phyloP scores from a whole-genome alignment of 2,113 vertebrate species.

The Okapia johnstoni region DNA sequence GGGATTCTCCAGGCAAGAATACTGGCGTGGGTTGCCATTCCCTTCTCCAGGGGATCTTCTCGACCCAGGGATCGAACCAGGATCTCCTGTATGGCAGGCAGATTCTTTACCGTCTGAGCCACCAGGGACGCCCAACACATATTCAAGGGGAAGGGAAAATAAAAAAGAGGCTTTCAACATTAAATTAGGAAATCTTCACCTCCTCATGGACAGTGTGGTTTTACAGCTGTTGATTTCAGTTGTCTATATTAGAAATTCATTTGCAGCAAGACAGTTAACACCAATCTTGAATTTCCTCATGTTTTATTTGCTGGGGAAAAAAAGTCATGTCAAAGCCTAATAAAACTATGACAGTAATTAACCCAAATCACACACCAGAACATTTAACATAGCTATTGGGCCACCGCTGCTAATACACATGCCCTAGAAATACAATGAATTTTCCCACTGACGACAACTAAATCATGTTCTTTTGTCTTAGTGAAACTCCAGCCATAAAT shows the following conservation, averaged over 20 bases:
- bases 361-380: conserved; percentile 51
- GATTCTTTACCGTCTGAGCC: background rate
- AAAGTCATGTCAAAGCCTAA: conserved; percentile 48
- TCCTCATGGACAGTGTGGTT: background rate
- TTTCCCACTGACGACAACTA: conserved; percentile 25
- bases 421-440: conserved; percentile 48
- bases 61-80: background rate
- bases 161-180: background rate
- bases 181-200: background rate
- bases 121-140: background rate
- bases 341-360: conserved; percentile 65
- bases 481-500: conserved; percentile 17
- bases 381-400: conserved; percentile 35
- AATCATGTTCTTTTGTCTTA: conserved; percentile 39
- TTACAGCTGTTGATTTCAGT: conserved; percentile 40
- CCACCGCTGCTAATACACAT: conserved; percentile 8
- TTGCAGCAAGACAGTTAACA: conserved; percentile 9
- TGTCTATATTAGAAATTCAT: conserved; percentile 30
- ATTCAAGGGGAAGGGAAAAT: background rate
- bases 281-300: conserved; percentile 35
- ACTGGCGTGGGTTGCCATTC: background rate
- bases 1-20: background rate
- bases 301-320: conserved; percentile 44
- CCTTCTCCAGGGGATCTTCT: background rate
- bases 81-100: background rate